Percentiles rank a stretch among this genome's conserved stretches.
Evolutionary conservation across 2,888 invertebrate species (phyloP).

Genomic region (Drosophila macrospina): DNA sequence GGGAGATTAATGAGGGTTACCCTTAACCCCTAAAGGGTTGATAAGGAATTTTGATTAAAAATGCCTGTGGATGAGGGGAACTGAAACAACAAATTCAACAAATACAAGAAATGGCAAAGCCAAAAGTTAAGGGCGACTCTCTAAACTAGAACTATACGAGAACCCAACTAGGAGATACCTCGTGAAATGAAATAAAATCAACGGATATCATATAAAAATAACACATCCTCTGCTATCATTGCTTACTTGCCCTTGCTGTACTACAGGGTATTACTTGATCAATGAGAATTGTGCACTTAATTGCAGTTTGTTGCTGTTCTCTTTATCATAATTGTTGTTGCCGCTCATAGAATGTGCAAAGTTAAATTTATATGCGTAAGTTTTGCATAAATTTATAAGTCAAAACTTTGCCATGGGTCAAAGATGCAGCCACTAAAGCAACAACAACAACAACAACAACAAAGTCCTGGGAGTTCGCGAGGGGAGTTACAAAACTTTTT

Average conservation of each 20-base stretch:
- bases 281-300: slow-evolving; percentile 40
- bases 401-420: slow-evolving; percentile 65
- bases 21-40: slow-evolving; percentile 60
- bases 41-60: slow-evolving; percentile 70
- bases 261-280: slow-evolving; percentile 12
- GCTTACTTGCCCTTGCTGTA: neutral
- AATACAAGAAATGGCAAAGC: slow-evolving; percentile 13
- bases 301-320: slow-evolving; percentile 45
- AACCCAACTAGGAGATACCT: neutral
- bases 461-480: slow-evolving; percentile 17
- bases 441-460: slow-evolving; percentile 32
- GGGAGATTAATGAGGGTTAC: slow-evolving; percentile 74
- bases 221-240: too few species aligned
- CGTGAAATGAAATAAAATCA: too few species aligned
- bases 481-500: slow-evolving; percentile 59
- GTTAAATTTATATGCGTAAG: slow-evolving; percentile 77
- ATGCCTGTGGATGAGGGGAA: slow-evolving; percentile 35
- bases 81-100: slow-evolving; percentile 46
- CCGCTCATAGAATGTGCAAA: slow-evolving; percentile 54
- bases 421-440: slow-evolving; percentile 44
- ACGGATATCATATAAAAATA: too few species aligned
- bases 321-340: slow-evolving; percentile 37
- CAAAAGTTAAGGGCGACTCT: slow-evolving; percentile 44
- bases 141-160: neutral
- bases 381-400: slow-evolving; percentile 82